Percentiles rank a stretch among this genome's conserved stretches.
Conservation (phyloP, 2,113 vertebrate genomes). For the Eleginops maclovinus region DNA sequence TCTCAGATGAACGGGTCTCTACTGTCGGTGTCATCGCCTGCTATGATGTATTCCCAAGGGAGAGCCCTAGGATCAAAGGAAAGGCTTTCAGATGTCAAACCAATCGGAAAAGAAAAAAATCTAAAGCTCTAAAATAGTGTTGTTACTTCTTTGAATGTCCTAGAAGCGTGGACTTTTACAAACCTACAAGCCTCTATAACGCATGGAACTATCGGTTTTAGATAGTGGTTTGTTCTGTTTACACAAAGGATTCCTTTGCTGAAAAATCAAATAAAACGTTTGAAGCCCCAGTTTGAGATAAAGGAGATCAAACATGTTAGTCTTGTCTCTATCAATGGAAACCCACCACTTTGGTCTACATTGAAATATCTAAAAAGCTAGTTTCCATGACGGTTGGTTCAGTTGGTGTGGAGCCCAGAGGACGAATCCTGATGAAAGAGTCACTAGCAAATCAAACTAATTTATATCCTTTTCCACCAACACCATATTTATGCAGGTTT, state of each 20-base stretch:
- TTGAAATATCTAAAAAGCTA: too few relatives aligned
- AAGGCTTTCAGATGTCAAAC: conserved; percentile 45
- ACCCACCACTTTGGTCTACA: background rate
- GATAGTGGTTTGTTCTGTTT: conserved; percentile 23
- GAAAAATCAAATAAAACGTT: background rate
- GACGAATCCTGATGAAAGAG: background rate
- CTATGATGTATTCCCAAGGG: conserved; percentile 50
- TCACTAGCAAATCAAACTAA: too few relatives aligned
- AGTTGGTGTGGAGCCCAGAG: background rate
- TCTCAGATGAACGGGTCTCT: background rate
- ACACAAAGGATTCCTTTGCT: background rate
- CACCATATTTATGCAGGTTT: too few relatives aligned
- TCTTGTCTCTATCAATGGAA: background rate
- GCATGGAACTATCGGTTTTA: background rate
- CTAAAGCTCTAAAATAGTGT: conserved; percentile 41
- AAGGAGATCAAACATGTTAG: background rate
- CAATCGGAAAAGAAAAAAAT: conserved; percentile 58
- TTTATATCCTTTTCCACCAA: too few relatives aligned
- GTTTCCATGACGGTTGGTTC: too few relatives aligned
- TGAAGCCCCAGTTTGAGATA: background rate
- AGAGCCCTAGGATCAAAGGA: conserved; percentile 67
- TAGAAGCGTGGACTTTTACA: background rate
- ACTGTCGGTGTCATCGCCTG: conserved; percentile 56
- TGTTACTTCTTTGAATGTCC: conserved; percentile 12
- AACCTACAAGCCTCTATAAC: conserved; percentile 5